Conservation (phyloP, 2,113 vertebrate genomes). For the Peucedramus taeniatus region DNA sequence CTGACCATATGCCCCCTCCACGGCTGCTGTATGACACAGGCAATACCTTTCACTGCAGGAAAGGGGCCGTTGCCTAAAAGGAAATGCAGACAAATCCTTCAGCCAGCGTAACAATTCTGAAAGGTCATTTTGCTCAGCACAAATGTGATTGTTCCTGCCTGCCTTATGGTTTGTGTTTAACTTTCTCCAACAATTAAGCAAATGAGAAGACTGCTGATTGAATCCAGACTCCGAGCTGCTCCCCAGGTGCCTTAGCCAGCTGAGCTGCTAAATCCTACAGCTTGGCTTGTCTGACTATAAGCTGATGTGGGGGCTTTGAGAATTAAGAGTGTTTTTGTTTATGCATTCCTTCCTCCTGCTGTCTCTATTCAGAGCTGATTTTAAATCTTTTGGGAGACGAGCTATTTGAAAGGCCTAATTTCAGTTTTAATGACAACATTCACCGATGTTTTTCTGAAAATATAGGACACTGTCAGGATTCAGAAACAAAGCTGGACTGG, state of each 20-base stretch:
- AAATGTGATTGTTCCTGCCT: neutral
- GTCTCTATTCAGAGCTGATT: slow-evolving; percentile 13
- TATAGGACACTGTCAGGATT: neutral
- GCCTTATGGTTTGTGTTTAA: slow-evolving; percentile 55
- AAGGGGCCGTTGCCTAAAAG: neutral
- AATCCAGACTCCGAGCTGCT: slow-evolving; percentile 43
- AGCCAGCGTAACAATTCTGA: neutral
- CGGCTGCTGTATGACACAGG: neutral
- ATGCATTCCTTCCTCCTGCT: slow-evolving; percentile 40
- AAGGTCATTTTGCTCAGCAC: slow-evolving; percentile 8
- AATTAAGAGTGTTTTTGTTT: slow-evolving; percentile 60
- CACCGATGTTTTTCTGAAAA: neutral
- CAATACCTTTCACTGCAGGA: neutral
- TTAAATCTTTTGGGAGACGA: slow-evolving; percentile 10
- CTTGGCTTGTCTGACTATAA: slow-evolving; percentile 50
- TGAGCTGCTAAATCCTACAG: slow-evolving; percentile 60
- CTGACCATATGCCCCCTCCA: neutral
- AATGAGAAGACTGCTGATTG: slow-evolving; percentile 45
- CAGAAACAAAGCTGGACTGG: neutral
- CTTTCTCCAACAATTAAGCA: slow-evolving; percentile 58
- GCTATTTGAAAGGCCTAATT: slow-evolving; percentile 16
- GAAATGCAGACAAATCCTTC: slow-evolving; percentile 52
- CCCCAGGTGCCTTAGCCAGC: slow-evolving; percentile 59
- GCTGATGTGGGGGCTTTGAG: slow-evolving; percentile 50
- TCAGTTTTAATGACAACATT: neutral